These are phyloP conservation scores for Elegia similella DNA, from an alignment of 2,888 invertebrate species.

Conservation along the genomic window DNA sequence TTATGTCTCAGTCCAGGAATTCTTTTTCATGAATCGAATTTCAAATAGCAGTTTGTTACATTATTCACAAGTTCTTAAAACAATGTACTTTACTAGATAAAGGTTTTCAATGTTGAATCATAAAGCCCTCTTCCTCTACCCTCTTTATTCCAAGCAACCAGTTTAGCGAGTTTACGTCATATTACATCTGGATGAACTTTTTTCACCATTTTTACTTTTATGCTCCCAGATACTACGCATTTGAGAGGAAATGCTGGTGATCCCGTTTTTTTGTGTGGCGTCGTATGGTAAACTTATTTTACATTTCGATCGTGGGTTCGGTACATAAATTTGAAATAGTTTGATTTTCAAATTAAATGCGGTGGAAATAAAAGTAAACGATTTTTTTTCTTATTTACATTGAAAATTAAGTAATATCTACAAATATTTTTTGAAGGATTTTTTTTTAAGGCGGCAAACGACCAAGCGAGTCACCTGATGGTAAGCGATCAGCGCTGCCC, in stretches of 20 bases:
- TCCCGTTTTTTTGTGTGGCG: constrained; percentile 26
- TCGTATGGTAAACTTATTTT: constrained; percentile 11
- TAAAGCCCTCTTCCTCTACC: background rate
- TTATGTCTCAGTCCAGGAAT: too few species aligned
- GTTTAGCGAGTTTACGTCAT: constrained; percentile 47
- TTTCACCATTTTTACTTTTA: constrained; percentile 35
- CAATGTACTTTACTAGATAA: too few species aligned
- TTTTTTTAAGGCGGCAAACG: too few species aligned
- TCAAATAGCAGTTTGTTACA: too few species aligned
- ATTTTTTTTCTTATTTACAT: too few species aligned
- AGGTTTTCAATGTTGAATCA: too few species aligned
- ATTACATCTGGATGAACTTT: constrained; percentile 36
- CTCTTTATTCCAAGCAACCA: constrained; percentile 14
- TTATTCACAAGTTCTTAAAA: too few species aligned
- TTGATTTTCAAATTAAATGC: background rate
- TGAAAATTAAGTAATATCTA: too few species aligned
- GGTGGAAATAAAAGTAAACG: background rate
- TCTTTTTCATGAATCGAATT: too few species aligned
- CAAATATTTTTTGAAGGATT: too few species aligned
- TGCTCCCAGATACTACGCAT: constrained; percentile 37
- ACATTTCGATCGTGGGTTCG: constrained; percentile 23
- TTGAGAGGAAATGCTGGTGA: constrained; percentile 44
- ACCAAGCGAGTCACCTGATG: too few species aligned
- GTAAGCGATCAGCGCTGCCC: too few species aligned
- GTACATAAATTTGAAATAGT: constrained; percentile 4